These are phyloP conservation scores for Hylyphantes graminicola DNA, from an alignment of 1,140 invertebrate genomes.

Conservation along the genomic window DNA sequence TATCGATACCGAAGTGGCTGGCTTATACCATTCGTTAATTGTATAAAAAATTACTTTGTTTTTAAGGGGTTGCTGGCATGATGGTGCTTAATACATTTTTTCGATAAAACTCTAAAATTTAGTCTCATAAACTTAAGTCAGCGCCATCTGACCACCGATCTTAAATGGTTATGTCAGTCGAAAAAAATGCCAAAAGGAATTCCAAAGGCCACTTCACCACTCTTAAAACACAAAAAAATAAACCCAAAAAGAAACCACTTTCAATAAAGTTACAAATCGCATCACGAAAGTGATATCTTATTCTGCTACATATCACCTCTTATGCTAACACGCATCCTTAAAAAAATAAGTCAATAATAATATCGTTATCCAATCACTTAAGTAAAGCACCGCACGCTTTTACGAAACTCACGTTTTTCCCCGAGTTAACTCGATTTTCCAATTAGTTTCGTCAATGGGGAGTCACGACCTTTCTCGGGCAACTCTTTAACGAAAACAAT, in stretches of 20 bases:
- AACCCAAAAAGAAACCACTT: neutral
- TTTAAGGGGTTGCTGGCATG: no score
- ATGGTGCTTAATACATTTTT: no score
- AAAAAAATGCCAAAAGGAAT: no score
- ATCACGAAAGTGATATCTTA: constrained; percentile 3
- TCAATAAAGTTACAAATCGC: neutral
- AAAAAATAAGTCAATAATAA: neutral
- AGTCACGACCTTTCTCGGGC: constrained; percentile 8
- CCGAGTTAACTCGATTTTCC: constrained; percentile 6
- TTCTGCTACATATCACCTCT: neutral
- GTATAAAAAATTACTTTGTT: no score
- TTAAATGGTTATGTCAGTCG: neutral
- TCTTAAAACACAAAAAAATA: neutral
- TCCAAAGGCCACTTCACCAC: neutral
- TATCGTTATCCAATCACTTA: constrained; percentile 7
- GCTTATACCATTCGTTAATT: no score
- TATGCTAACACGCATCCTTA: neutral
- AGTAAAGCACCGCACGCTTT: neutral
- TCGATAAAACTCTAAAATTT: no score
- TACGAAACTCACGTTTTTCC: constrained; percentile 13
- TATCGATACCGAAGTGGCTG: no score
- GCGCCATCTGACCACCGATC: no score
- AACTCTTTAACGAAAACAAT: constrained; percentile 5
- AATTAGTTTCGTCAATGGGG: constrained; percentile 23
- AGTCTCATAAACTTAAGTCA: no score